phyloP scores from a whole-genome alignment of 2,888 invertebrate genomes.

The Drosophila buzzatii region DNA sequence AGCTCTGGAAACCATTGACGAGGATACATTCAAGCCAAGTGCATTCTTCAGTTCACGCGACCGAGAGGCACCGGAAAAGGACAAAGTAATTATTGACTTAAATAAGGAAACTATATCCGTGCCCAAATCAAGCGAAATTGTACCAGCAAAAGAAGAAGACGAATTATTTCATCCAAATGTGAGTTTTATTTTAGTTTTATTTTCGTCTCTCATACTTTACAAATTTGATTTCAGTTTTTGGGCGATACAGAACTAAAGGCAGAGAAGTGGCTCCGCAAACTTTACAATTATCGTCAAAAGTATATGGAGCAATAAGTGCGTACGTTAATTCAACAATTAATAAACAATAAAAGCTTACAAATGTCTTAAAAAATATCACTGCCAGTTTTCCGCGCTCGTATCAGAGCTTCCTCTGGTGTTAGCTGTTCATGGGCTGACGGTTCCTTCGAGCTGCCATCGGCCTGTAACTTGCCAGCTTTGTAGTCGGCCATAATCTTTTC shows the following conservation, averaged over 20 bases:
- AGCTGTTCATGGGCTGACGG: conserved; percentile 91
- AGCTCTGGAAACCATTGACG: conserved; percentile 90
- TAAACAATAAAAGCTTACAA: conserved; percentile 47
- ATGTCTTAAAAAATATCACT: conserved; percentile 90
- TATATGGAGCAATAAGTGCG: conserved; percentile 85
- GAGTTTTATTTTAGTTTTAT: conserved; percentile 76
- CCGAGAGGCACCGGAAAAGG: conserved; percentile 87
- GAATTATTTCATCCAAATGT: conserved; percentile 89
- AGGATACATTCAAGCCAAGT: conserved; percentile 89
- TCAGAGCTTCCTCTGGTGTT: conserved; percentile 90
- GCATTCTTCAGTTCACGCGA: conserved; percentile 86
- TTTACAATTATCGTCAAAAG: conserved; percentile 88
- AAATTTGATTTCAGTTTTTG: conserved; percentile 86
- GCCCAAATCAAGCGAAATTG: conserved; percentile 85
- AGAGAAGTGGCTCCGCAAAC: conserved; percentile 91
- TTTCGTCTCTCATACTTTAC: conserved; percentile 15
- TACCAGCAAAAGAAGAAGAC: conserved; percentile 86
- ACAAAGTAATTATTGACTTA: conserved; percentile 90
- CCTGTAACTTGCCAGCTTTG: conserved; percentile 89
- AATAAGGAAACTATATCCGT: conserved; percentile 90
- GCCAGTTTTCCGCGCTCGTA: conserved; percentile 90
- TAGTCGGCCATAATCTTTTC: conserved; percentile 92
- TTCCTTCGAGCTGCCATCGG: conserved; percentile 89
- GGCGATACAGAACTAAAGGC: conserved; percentile 89
- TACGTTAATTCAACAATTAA: conserved; percentile 37